Evolutionary conservation across 2,888 invertebrate genomes (phyloP).

Genomic region (Aphrophora alni): DNA sequence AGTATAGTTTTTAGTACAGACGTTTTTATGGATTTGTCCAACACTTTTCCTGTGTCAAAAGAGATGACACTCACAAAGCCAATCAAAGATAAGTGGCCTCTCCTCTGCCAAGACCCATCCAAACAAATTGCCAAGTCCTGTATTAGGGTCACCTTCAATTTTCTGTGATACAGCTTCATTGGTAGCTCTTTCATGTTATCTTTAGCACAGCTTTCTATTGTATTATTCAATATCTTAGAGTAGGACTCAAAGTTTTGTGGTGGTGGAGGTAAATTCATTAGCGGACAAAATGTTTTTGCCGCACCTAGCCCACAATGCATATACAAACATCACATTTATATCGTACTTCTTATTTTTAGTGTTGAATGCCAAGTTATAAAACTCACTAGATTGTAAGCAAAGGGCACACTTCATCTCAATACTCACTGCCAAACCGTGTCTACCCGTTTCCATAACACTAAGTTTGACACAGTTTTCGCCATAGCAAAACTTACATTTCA

Average conservation of each 20-base stretch:
- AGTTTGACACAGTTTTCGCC: constrained; percentile 21
- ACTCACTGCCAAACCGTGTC: constrained; percentile 19
- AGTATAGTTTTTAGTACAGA: too few species aligned
- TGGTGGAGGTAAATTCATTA: too few species aligned
- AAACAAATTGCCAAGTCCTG: constrained; percentile 21
- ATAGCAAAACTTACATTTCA: constrained; percentile 25
- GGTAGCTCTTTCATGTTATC: neutral
- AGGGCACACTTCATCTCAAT: constrained; percentile 3
- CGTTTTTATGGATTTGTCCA: constrained; percentile 10
- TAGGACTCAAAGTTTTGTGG: too few species aligned
- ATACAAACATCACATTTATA: too few species aligned
- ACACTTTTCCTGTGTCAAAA: constrained; percentile 28
- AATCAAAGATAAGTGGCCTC: constrained; percentile 21
- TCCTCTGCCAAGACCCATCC: constrained; percentile 25
- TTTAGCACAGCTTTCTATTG: too few species aligned
- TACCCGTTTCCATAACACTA: constrained; percentile 20
- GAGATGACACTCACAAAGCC: constrained; percentile 24
- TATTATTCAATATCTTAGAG: too few species aligned
- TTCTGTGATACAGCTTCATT: constrained; percentile 17
- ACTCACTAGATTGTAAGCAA: neutral
- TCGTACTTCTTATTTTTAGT: neutral
- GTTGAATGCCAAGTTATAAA: neutral
- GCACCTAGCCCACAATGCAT: too few species aligned
- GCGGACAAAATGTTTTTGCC: neutral
- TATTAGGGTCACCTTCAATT: constrained; percentile 19